Percentiles rank a stretch among this genome's conserved stretches.
Conservation (phyloP, 2,797 vertebrate species). For the Scolopax bukidnonensis region DNA sequence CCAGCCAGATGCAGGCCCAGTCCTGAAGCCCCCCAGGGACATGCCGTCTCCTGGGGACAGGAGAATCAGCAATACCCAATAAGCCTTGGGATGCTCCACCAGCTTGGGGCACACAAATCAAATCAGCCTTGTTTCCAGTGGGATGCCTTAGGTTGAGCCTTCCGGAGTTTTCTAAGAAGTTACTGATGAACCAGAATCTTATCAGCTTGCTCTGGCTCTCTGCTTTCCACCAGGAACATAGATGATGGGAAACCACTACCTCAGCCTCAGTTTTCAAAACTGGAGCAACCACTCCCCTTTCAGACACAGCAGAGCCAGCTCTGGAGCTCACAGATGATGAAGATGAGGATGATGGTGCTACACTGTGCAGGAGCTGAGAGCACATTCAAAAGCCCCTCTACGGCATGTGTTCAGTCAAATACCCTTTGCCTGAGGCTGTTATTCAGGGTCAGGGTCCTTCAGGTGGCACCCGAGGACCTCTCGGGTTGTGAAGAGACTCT, state of each 20-base stretch:
- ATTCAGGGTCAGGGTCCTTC: not conserved
- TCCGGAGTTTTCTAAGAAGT: not conserved
- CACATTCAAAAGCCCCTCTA: not conserved
- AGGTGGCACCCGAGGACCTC: not conserved
- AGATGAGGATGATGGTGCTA: not conserved
- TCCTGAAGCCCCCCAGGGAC: not conserved
- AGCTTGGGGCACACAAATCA: not conserved
- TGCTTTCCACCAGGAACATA: not conserved
- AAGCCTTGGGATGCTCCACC: not conserved
- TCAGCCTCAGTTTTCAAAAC: not conserved
- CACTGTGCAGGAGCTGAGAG: not conserved
- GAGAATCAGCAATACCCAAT: not conserved
- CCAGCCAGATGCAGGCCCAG: not conserved
- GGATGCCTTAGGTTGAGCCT: not conserved
- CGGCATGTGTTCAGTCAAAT: rapidly evolving
- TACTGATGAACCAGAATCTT: not conserved
- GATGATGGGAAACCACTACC: not conserved
- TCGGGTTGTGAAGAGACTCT: not conserved
- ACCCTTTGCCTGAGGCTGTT: not conserved
- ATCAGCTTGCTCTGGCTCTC: not conserved
- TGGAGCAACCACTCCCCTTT: not conserved
- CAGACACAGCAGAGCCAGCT: not conserved
- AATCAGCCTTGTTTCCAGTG: not conserved
- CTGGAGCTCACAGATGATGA: not conserved
- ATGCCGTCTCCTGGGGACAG: not conserved